Evolutionary conservation across 2,888 invertebrate genomes (phyloP).

Genomic region (Mimumesa dahlbomi): DNA sequence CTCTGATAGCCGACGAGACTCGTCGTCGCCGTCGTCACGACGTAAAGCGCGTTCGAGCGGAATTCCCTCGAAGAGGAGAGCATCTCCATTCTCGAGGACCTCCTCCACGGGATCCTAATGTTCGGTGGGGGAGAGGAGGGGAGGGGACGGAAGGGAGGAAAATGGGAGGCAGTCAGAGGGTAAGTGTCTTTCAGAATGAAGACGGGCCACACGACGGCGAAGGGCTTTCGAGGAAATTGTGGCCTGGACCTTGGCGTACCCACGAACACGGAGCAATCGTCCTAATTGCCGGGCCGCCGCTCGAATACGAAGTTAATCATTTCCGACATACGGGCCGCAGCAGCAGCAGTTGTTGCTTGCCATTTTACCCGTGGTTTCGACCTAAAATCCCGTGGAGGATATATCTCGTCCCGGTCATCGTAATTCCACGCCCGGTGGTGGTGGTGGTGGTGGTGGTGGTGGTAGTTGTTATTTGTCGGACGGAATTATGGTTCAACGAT

Average conservation of each 20-base stretch:
- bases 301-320: conserved; percentile 69
- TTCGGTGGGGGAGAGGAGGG: conserved; percentile 14
- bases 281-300: conserved; percentile 63
- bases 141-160: conserved; percentile 18
- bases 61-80: conserved; percentile 20
- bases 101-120: conserved; percentile 39
- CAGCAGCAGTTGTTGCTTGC: conserved; percentile 41
- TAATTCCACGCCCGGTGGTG: background rate
- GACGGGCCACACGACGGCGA: conserved; percentile 18
- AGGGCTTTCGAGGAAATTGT: conserved; percentile 62
- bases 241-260: conserved; percentile 35
- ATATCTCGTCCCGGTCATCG: conserved; percentile 20
- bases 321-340: conserved; percentile 62
- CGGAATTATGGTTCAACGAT: too few relatives aligned
- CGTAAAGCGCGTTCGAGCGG: conserved; percentile 36
- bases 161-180: conserved; percentile 32
- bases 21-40: background rate
- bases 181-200: conserved; percentile 45
- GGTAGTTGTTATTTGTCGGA: too few relatives aligned
- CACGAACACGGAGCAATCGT: conserved; percentile 59
- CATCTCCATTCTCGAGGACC: conserved; percentile 23
- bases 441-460: too few relatives aligned
- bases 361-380: conserved; percentile 19
- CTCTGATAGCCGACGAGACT: background rate
- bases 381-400: conserved; percentile 20